These are phyloP conservation scores for Nasonia vitripennis DNA, from an alignment of 1,140 invertebrate genomes.

Conservation along the genomic window DNA sequence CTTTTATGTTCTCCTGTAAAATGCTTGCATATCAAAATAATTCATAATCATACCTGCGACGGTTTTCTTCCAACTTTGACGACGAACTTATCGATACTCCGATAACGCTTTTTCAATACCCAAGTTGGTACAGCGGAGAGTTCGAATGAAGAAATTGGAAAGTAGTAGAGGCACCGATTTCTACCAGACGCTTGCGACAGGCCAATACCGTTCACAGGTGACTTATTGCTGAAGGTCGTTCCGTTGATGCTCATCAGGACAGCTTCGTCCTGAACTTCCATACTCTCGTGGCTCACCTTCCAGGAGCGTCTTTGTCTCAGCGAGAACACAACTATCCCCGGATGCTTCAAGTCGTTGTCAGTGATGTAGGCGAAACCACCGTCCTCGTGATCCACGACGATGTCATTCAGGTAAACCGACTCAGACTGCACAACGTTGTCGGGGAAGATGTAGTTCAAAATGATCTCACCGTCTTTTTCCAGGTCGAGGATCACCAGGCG, in stretches of 20 bases:
- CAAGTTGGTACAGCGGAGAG: conserved; percentile 79
- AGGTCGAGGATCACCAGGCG: conserved; percentile 80
- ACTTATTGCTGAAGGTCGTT: conserved; percentile 73
- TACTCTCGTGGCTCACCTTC: conserved; percentile 81
- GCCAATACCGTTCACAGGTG: conserved; percentile 81
- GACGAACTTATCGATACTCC: conserved; percentile 63
- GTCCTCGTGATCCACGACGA: conserved; percentile 81
- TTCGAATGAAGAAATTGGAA: conserved; percentile 79
- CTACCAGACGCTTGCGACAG: conserved; percentile 75
- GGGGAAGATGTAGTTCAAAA: conserved; percentile 67
- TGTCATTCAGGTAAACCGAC: conserved; percentile 79
- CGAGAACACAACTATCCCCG: conserved; percentile 82
- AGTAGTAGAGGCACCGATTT: conserved; percentile 78
- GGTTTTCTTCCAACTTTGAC: conserved; percentile 78
- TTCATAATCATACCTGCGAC: conserved; percentile 70
- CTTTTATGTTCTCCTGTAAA: too few relatives aligned
- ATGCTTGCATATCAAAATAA: too few relatives aligned
- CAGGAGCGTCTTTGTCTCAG: conserved; percentile 78
- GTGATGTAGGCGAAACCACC: conserved; percentile 83
- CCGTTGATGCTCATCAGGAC: conserved; percentile 76
- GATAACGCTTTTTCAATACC: conserved; percentile 73
- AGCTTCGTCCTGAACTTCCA: conserved; percentile 77
- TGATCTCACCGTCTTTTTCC: conserved; percentile 69
- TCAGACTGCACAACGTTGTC: conserved; percentile 72
- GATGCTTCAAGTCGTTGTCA: conserved; percentile 79